A percentile compares a stretch with the other conserved stretches of the same genome.
These are phyloP conservation scores for Zingel zingel DNA, from an alignment of 2,113 vertebrate genomes.

Conservation along the genomic window DNA sequence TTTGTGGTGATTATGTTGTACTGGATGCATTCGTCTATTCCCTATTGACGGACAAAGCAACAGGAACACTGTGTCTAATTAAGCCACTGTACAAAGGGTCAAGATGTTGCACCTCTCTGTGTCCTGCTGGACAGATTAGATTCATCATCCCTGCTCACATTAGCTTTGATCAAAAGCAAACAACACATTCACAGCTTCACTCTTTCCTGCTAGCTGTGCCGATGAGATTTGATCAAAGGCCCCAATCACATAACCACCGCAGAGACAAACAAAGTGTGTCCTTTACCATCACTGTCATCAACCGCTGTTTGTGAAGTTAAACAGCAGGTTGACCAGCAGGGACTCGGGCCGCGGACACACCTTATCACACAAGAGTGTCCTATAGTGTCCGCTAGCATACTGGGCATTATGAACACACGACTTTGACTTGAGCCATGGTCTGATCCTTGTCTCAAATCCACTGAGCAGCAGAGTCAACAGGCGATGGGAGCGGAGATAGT, in stretches of 20 bases:
- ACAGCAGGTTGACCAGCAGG: conserved; percentile 63
- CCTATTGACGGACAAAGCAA: neutral
- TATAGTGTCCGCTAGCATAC: conserved; percentile 54
- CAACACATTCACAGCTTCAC: conserved; percentile 21
- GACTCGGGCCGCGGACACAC: conserved; percentile 26
- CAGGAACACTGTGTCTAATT: neutral
- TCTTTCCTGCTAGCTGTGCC: conserved; percentile 22
- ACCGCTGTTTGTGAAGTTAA: conserved; percentile 63
- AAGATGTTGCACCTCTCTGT: conserved; percentile 33
- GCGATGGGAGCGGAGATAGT: conserved; percentile 65
- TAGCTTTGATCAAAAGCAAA: conserved; percentile 55
- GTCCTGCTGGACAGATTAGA: conserved; percentile 63
- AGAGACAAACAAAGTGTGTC: conserved; percentile 36
- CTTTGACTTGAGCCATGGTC: conserved; percentile 66
- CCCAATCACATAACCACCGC: conserved; percentile 21
- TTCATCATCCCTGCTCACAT: conserved; percentile 49
- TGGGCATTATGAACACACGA: conserved; percentile 75
- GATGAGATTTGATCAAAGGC: conserved; percentile 45
- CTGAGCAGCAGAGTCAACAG: conserved; percentile 75
- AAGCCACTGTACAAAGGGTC: conserved; percentile 36
- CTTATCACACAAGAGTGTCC: conserved; percentile 56
- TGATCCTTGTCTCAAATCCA: conserved; percentile 80
- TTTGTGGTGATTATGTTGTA: neutral
- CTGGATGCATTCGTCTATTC: neutral
- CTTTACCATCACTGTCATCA: conserved; percentile 27